phyloP scores from a whole-genome alignment of 2,113 vertebrate genomes.

The Sarotherodon lohbergeri region DNA sequence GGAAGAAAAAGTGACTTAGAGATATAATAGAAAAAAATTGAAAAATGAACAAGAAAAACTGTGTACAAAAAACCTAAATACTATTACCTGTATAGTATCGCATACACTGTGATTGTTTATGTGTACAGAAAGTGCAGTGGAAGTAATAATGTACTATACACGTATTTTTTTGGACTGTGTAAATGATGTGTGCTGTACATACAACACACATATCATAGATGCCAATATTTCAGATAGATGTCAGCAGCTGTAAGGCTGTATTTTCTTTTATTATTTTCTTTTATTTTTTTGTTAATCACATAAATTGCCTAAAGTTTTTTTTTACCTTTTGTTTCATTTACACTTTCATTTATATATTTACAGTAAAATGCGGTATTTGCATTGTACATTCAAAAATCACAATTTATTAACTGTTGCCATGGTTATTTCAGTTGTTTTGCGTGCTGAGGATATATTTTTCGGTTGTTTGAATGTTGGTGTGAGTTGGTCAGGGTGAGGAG shows the following conservation, averaged over 20 bases:
- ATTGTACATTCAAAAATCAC: not conserved
- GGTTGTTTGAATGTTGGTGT: not conserved
- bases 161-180: not conserved
- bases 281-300: not conserved
- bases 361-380: not conserved
- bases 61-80: too few relatives aligned
- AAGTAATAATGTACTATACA: not conserved
- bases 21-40: not conserved
- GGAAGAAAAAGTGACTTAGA: not conserved
- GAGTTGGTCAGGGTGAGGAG: not conserved
- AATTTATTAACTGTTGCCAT: not conserved
- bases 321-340: fast-evolving
- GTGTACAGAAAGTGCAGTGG: not conserved
- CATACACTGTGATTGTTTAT: not conserved
- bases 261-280: not conserved
- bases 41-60: not conserved
- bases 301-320: not conserved
- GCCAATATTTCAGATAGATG: not conserved
- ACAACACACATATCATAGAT: not conserved
- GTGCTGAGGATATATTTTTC: not conserved
- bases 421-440: not conserved
- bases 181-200: not conserved
- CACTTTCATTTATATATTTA: not conserved
- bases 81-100: not conserved
- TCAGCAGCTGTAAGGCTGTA: not conserved